These are phyloP conservation scores for Oryzias celebensis DNA, from an alignment of 2,113 vertebrate genomes.

Conservation along the genomic window DNA sequence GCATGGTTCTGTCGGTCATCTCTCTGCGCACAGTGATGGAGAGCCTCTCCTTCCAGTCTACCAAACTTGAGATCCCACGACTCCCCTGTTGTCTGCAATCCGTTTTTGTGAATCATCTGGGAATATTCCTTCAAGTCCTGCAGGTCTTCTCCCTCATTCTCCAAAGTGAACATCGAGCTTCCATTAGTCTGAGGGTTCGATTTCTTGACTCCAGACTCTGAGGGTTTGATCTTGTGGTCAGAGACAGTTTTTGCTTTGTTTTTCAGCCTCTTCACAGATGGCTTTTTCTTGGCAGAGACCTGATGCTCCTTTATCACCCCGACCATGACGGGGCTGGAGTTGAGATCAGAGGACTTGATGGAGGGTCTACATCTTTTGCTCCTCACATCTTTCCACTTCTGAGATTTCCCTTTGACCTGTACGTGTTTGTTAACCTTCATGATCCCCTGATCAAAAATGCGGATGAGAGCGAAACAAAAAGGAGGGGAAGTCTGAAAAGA, in stretches of 20 bases:
- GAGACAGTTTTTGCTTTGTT: constrained; percentile 54
- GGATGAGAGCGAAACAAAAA: constrained; percentile 6
- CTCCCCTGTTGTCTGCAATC: constrained; percentile 12
- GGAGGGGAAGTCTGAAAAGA: constrained; percentile 27
- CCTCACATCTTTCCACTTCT: constrained; percentile 70
- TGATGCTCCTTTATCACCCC: constrained; percentile 56
- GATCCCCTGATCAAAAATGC: constrained; percentile 16
- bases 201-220: constrained; percentile 19
- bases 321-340: constrained; percentile 45
- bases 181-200: constrained; percentile 61
- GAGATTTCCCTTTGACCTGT: constrained; percentile 51
- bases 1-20: constrained; percentile 63
- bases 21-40: constrained; percentile 66
- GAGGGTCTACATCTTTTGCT: constrained; percentile 48
- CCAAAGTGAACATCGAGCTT: constrained; percentile 24
- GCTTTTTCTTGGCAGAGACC: constrained; percentile 56
- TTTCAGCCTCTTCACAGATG: constrained; percentile 71
- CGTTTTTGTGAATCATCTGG: constrained; percentile 54
- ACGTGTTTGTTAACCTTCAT: constrained; percentile 76
- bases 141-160: constrained; percentile 55
- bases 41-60: constrained; percentile 53
- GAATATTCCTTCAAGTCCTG: constrained; percentile 68
- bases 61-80: not conserved
- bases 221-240: constrained; percentile 14
- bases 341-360: constrained; percentile 28